Percentiles rank a stretch among this genome's conserved stretches.
These are phyloP conservation scores for Antechinus stuartii DNA, from an alignment of 2,113 vertebrate genomes.

Conservation along the genomic window DNA sequence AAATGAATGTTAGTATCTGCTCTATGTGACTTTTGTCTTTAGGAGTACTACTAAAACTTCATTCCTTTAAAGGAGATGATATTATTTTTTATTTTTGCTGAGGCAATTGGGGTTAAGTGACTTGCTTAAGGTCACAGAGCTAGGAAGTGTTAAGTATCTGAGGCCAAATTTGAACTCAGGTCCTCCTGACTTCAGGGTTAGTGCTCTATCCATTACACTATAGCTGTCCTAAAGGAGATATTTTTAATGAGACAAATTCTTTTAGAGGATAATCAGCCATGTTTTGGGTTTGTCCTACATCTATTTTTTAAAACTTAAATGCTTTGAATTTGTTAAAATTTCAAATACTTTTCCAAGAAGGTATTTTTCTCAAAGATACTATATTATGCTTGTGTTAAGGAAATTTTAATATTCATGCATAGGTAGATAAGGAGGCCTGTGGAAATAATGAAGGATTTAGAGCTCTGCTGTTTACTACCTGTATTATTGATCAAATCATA, in stretches of 20 bases:
- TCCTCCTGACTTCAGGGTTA: too few relatives aligned
- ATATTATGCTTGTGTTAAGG: background rate
- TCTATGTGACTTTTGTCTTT: background rate
- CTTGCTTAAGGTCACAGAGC: too few relatives aligned
- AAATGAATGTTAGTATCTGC: background rate
- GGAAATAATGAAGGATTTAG: background rate
- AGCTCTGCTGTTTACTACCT: background rate
- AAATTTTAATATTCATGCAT: background rate
- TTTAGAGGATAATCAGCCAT: background rate
- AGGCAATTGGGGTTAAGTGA: too few relatives aligned
- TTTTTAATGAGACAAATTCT: background rate
- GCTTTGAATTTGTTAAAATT: background rate
- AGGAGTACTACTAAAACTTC: background rate
- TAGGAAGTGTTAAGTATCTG: too few relatives aligned
- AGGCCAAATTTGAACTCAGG: too few relatives aligned
- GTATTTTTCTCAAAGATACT: background rate
- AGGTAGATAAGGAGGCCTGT: background rate
- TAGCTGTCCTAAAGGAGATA: too few relatives aligned
- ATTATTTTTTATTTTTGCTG: too few relatives aligned
- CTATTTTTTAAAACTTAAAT: background rate
- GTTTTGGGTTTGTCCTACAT: background rate
- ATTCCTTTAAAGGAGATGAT: background rate
- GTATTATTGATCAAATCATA: background rate
- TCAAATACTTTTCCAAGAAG: background rate
- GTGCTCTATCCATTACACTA: too few relatives aligned